Evolutionary conservation across 2,888 invertebrate genomes (phyloP).

Genomic region (Tipula vernalis): DNA sequence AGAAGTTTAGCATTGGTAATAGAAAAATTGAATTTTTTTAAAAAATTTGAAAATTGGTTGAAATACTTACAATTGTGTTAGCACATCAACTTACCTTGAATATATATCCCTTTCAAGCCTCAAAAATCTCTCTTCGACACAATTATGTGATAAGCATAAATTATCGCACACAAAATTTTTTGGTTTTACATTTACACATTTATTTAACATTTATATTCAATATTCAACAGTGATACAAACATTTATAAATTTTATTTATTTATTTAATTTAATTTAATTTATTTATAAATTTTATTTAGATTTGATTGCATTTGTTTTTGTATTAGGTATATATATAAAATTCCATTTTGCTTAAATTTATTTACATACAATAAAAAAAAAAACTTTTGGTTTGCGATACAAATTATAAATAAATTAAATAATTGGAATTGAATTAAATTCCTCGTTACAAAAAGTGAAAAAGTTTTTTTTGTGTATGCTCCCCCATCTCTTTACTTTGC

Average conservation of each 20-base stretch:
- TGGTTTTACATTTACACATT: slow-evolving; percentile 10
- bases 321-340: neutral
- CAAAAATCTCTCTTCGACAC: neutral
- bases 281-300: neutral
- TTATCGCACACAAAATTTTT: neutral
- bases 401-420: too few relatives aligned
- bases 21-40: too few relatives aligned
- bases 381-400: neutral
- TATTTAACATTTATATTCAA: slow-evolving; percentile 10
- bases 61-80: too few relatives aligned
- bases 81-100: too few relatives aligned
- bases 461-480: too few relatives aligned
- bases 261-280: neutral
- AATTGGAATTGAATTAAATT: too few relatives aligned
- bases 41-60: too few relatives aligned
- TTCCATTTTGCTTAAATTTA: neutral
- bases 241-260: slow-evolving; percentile 8
- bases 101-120: too few relatives aligned
- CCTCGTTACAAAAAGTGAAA: too few relatives aligned
- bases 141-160: neutral
- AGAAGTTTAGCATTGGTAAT: too few relatives aligned
- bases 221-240: slow-evolving; percentile 11
- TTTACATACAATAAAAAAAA: neutral
- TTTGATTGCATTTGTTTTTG: neutral
- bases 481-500: too few relatives aligned